phyloP scores from a whole-genome alignment of 2,113 vertebrate genomes.

The Pica pica region DNA sequence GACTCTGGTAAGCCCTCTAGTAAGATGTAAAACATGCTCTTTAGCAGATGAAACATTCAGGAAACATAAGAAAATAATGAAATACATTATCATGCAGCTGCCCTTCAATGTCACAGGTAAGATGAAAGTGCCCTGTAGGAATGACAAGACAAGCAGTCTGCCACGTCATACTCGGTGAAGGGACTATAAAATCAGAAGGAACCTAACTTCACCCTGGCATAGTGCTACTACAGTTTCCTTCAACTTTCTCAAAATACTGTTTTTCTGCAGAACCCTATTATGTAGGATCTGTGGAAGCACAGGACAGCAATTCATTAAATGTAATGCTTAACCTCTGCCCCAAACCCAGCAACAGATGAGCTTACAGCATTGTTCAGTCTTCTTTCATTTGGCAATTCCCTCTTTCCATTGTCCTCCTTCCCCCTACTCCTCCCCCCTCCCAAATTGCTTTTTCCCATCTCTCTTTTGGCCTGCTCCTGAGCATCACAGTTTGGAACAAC shows the following conservation, averaged over 20 bases:
- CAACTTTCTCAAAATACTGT: not conserved
- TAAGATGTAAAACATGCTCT: not conserved
- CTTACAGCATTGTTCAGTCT: not conserved
- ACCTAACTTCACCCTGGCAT: not conserved
- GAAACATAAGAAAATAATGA: not conserved
- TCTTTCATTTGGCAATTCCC: not conserved
- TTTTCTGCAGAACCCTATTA: not conserved
- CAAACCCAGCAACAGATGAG: not conserved
- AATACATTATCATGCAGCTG: not conserved
- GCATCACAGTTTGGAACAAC: constrained; percentile 8
- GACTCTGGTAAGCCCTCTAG: not conserved
- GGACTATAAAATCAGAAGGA: not conserved
- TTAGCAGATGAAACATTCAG: not conserved
- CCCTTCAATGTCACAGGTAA: not conserved
- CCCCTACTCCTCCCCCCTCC: not conserved
- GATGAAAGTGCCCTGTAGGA: not conserved
- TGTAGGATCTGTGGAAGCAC: not conserved
- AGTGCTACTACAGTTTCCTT: not conserved
- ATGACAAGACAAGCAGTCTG: not conserved
- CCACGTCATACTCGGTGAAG: not conserved
- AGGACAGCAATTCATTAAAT: not conserved
- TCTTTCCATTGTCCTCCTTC: not conserved
- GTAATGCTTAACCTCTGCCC: not conserved
- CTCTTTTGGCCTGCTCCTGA: not conserved
- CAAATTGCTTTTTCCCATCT: not conserved